phyloP scores from a whole-genome alignment of 2,113 vertebrate genomes.

The Numenius arquata region DNA sequence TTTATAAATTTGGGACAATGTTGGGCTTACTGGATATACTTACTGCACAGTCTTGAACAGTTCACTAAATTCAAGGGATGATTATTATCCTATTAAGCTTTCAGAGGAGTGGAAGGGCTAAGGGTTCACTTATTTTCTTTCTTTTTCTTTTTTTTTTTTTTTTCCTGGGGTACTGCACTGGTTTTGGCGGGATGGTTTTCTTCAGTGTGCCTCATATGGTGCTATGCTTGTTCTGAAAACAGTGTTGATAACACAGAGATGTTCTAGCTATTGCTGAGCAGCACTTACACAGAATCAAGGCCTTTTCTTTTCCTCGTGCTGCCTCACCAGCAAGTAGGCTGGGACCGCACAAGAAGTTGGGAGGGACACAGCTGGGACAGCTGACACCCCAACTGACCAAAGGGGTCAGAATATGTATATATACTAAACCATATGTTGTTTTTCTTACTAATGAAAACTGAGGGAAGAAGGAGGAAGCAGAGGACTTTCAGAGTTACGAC shows the following conservation, averaged over 20 bases:
- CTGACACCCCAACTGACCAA: background rate
- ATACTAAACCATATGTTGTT: background rate
- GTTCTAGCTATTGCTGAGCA: background rate
- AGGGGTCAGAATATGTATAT: background rate
- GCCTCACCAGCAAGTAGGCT: accelerated
- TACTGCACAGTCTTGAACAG: background rate
- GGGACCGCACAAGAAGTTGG: background rate
- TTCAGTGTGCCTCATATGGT: background rate
- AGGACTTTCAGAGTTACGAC: accelerated
- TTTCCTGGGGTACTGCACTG: background rate
- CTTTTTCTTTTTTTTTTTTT: background rate
- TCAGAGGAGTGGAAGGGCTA: background rate
- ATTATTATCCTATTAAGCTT: background rate
- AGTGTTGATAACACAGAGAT: background rate
- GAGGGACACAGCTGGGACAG: background rate
- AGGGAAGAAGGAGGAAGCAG: background rate
- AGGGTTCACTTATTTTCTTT: accelerated
- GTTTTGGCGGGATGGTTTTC: background rate
- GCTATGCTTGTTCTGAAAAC: background rate
- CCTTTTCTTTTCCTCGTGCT: background rate
- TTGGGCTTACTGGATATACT: background rate
- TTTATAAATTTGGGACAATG: background rate
- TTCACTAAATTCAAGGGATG: background rate
- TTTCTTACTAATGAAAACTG: background rate
- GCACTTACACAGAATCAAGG: background rate